Evolutionary conservation across 37 sponge, comb jelly and placozoan genomes (phyloP), one percentile per base, ranked within the genome.

Genomic region (Crambe crambe): DNA sequence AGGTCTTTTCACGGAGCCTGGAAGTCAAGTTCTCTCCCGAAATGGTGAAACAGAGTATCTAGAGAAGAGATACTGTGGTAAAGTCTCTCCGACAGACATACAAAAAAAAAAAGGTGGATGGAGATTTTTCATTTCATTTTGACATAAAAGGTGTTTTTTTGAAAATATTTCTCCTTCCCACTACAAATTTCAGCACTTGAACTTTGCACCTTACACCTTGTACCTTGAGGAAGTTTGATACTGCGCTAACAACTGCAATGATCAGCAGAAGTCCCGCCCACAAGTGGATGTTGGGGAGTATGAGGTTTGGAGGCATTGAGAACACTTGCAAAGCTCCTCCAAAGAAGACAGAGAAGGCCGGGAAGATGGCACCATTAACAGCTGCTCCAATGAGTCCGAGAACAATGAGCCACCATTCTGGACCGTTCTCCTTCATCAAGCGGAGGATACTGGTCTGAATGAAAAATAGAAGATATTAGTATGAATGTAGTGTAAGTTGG

Each of bases 1-100:
- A 94, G 36, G 77, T 43, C 6, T 26, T 22, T 0, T 80, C 67
- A 3, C 95, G 63, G 21, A 94, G 56, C 1, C 95, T 39, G 20
- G 85, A 65, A 12, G 95, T 94, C 43, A 94, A 76, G 34, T 42
- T 54, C 67, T 86, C 95, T 25, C 95, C 95, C 38, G 95, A 72
- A 2, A 90, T 54, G 43, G 60, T 76, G 63, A 94, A 90, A 31
- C 83, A 90, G 27, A 86, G 77, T 5, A 57, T 74, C 91, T 90
- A 58, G 21, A 68, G 8, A n/a, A 20, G 4, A 20, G 15, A 62
- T n/a, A n/a, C n/a, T n/a, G n/a, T n/a, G n/a, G n/a, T n/a, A n/a
- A n/a, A n/a, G n/a, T n/a, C n/a, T n/a, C n/a, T n/a, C n/a, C n/a
- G n/a, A n/a, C n/a, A n/a, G n/a, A n/a, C n/a, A n/a, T n/a, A n/a